These are phyloP conservation scores for Australoheros scitulus DNA, from an alignment of 2,113 vertebrate species.

Conservation along the genomic window DNA sequence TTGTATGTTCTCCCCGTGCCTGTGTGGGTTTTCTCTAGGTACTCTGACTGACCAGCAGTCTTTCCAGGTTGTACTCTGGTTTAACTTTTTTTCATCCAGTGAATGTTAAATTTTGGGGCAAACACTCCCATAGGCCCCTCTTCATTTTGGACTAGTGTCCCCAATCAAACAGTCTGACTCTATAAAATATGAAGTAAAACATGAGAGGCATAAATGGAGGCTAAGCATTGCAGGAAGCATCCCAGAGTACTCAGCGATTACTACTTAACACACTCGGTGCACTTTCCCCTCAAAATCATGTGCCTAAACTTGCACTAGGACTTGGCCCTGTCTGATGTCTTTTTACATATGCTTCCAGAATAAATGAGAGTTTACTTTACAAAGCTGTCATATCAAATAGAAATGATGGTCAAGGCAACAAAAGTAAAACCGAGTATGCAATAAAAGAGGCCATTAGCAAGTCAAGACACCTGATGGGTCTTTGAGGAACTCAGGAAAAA, in stretches of 20 bases:
- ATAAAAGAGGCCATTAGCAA: neutral
- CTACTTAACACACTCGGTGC: neutral
- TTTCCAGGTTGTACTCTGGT: too few species aligned
- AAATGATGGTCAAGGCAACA: neutral
- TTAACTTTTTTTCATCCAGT: too few species aligned
- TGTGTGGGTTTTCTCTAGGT: too few species aligned
- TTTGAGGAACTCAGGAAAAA: neutral
- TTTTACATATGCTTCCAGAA: neutral
- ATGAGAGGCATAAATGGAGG: neutral
- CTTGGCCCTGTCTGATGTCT: neutral
- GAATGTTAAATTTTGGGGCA: too few species aligned
- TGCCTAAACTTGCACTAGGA: neutral
- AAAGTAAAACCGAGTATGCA: neutral
- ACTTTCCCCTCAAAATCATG: neutral
- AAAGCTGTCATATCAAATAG: neutral
- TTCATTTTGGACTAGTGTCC: too few species aligned
- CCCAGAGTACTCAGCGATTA: neutral
- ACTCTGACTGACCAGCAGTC: too few species aligned
- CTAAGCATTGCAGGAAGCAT: neutral
- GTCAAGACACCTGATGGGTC: neutral
- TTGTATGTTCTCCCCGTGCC: too few species aligned
- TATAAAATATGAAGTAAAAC: neutral
- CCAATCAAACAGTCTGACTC: neutral
- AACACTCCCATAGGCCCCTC: too few species aligned
- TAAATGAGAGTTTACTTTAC: neutral